Evolutionary conservation across 2,113 vertebrate species (phyloP).

Genomic region (Sinosuthora webbiana): DNA sequence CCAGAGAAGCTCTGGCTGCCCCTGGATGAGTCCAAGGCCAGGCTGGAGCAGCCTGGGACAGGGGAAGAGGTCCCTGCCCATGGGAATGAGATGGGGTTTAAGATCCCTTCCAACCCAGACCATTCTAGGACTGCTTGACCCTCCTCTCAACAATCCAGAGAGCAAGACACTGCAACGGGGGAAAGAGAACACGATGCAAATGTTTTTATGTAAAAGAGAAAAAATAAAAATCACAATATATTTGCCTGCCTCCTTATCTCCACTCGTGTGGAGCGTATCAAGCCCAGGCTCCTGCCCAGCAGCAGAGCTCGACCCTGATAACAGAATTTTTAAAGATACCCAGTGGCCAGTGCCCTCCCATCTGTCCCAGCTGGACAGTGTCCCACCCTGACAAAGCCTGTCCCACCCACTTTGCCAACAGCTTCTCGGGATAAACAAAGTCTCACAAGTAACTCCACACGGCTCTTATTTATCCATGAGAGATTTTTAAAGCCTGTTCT

Average conservation of each 20-base stretch:
- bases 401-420: conserved; percentile 14
- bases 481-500: neutral
- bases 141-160: neutral
- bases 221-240: neutral
- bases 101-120: neutral
- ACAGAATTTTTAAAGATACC: neutral
- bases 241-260: neutral
- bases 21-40: neutral
- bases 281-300: neutral
- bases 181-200: neutral
- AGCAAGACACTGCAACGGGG: neutral
- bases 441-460: neutral
- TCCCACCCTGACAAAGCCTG: conserved; percentile 14
- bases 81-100: neutral
- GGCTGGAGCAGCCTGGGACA: rapidly evolving
- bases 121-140: neutral
- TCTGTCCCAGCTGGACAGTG: conserved; percentile 38
- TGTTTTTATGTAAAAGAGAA: neutral
- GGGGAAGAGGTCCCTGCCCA: neutral
- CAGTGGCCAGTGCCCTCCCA: neutral
- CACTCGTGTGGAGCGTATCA: neutral
- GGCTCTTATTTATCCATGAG: neutral
- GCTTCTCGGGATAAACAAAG: neutral
- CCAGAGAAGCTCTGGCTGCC: neutral
- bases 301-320: conserved; percentile 20